Base-by-base conservation (phyloP, 2,797 vertebrate species). In the Mycteria americana region DNA sequence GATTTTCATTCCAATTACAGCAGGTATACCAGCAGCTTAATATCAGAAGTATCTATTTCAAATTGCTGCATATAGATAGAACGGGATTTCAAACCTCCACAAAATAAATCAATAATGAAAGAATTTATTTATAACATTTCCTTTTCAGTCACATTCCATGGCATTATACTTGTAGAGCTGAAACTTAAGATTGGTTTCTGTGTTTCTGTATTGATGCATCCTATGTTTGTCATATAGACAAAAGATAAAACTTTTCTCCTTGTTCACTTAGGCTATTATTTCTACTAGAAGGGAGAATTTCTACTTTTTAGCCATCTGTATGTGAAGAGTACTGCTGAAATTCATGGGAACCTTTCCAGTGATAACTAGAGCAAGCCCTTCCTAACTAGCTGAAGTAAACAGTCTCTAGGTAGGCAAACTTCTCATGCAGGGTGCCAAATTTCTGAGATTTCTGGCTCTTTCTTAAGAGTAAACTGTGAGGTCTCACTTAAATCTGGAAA, bases 331-430 rank as follows among this genome's bases (percentile, higher is more conserved):
- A 45, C 64, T 69, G n/a, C 23, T 75, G 65, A 85, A 95, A 57
- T 82, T 45, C 18, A 14, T 43, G 27, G 24, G 31, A 80, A 62
- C 25, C 19, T 90, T 91, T 78, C 56, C 19, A 77, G 21, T n/a
- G 41, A 53, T 37, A 74, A 39, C 33, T 68, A 45, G 7, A 82
- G 7, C 21, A 95, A 54, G 6, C 8, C 23, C 3, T 63, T 93
- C 45, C 17, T 90, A 97, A 93, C 77, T 82, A 97, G 41, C 60
- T 95, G 89, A 92, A 96, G 31, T 76, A 89, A 96, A 88, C 86
- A 84, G 57, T 86, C 84, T 95, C 76, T 75, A 90, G 83, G 57
- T 84, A 78, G 83, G 67, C 63, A 95, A 78, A 62, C 27, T 19
- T 68, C 10, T 59, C 9, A 21, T 4, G 15, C 16, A 88, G 21